Base-by-base conservation (phyloP, 1,140 invertebrate genomes). In the Procambarus clarkii region DNA sequence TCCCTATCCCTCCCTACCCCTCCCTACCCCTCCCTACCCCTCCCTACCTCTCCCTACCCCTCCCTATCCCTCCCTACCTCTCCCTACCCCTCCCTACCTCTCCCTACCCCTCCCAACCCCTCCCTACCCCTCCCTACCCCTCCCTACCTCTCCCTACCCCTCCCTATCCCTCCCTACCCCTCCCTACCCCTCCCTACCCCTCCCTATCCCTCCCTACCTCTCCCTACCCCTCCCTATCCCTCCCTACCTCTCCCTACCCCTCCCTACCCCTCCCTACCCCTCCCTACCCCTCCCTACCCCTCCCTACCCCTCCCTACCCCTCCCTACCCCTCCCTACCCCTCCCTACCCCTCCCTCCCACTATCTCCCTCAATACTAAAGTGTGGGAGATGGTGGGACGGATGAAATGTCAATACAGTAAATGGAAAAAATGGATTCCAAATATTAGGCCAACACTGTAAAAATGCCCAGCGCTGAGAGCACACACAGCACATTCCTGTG, bases 371-470 rank as follows among this genome's bases (percentile, higher is more conserved):
- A 71, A 69, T 76, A 45, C 50, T 54, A 54, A 54, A 54, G 50
- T 54, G 50, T 9, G 50, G 50, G 50, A 54, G 50, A 54, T 24
- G 21, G 60, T 34, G 58, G 69, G 69, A 77, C 54, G 83, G 89
- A 91, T 60, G 89, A 91, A 91, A 91, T 91, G 89, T 91, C 82
- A 91, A 91, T 91, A 91, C 44, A 18, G 82, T 91, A 85, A 91
- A 76, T 82, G 76, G 80, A 91, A 34, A 91, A 91, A 86, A 91
- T 77, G 85, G 76, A 85, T 84, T 71, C 77, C 89, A 91, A 91
- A 91, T 91, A 91, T 86, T 91, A 91, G 89, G 76, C 71, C 71
- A 78, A 85, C 81, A 91, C 81, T 85, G 71, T 64, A 85, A 85
- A 91, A 85, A 79, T 85, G 44, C 50, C 54, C 89, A 76, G 89